A percentile compares a stretch with the other conserved stretches of the same genome.
Evolutionary conservation across 1,140 invertebrate genomes (phyloP).

Genomic region (Meloidogyne chitwoodi): DNA sequence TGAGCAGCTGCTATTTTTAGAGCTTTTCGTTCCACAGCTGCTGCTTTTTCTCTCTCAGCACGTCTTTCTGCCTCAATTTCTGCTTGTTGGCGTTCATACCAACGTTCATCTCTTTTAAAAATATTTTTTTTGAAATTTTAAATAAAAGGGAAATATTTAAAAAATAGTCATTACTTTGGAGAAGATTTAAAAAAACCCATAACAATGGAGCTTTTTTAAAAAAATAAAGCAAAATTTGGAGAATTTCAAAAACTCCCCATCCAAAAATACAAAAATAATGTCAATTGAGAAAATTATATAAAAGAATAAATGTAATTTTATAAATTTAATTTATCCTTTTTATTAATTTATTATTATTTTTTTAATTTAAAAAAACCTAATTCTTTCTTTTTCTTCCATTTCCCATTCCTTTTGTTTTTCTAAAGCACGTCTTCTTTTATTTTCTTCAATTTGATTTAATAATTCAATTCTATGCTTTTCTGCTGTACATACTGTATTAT

Average conservation of each 20-base stretch:
- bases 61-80: conserved; percentile 36
- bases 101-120: conserved; percentile 41
- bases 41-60: conserved; percentile 22
- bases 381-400: conserved; percentile 42
- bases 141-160: too few species aligned
- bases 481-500: conserved; percentile 24
- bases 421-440: conserved; percentile 33
- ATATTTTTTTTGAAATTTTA: background rate
- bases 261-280: too few species aligned
- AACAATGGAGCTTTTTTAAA: too few species aligned
- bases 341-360: too few species aligned
- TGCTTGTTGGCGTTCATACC: conserved; percentile 28
- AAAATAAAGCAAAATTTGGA: too few species aligned
- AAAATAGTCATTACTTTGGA: too few species aligned
- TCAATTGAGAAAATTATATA: too few species aligned
- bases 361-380: conserved; percentile 28
- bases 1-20: conserved; percentile 38
- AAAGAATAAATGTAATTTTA: too few species aligned
- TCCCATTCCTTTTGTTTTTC: conserved; percentile 52
- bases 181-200: too few species aligned
- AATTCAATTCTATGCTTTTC: conserved; percentile 43
- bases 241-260: too few species aligned
- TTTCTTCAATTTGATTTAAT: conserved; percentile 49
- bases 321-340: too few species aligned
- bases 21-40: conserved; percentile 33